Evolutionary conservation across 2,113 vertebrate genomes (phyloP), one percentile per base, ranked within the genome.

Genomic region (Amblyopsis rosae): DNA sequence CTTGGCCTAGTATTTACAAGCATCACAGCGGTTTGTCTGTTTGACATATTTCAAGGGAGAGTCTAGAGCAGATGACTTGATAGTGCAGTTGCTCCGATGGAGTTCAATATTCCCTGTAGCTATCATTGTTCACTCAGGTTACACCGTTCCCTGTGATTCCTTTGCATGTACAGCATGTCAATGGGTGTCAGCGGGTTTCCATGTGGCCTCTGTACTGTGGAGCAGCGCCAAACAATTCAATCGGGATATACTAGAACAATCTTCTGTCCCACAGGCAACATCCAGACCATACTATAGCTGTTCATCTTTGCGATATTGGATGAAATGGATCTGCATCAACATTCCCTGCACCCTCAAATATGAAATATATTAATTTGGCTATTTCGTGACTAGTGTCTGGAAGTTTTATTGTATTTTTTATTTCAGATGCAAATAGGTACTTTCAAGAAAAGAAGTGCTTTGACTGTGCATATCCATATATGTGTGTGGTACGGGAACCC

Each of bases 231-330:
- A 80, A 11, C 12, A 65, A 66, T 65, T 33, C 33, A 76, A 70
- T 32, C 68, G 65, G 87, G 81, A 82, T 76, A 82, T 76, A 67
- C 74, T 63, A 78, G 77, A 73, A 69, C 75, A 75, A 80, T 59
- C 45, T 62, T 45, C 1, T 0, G 47, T 86, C 85, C 82, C 85
- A 65, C 65, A 82, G 84, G 85, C 69, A 67, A 49, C 78, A 75
- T 84, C 58, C 65, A 77, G 41, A 59, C 77, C 45, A 1, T 59
- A 65, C 68, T 11, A 62, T n/a, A 45, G 84, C 80, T 75, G 84
- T 90, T 87, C 83, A 87, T 90, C 86, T 84, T 76, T 58, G 81
- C 66, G 72, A 78, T 55, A 79, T 75, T 69, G 63, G 63, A 79
- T 72, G 61, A 61, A 75, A 74, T 13, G 81, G 79, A 80, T 87